Base-by-base conservation (phyloP, 2,888 invertebrate genomes). In the Harpagoxenus sublaevis region DNA sequence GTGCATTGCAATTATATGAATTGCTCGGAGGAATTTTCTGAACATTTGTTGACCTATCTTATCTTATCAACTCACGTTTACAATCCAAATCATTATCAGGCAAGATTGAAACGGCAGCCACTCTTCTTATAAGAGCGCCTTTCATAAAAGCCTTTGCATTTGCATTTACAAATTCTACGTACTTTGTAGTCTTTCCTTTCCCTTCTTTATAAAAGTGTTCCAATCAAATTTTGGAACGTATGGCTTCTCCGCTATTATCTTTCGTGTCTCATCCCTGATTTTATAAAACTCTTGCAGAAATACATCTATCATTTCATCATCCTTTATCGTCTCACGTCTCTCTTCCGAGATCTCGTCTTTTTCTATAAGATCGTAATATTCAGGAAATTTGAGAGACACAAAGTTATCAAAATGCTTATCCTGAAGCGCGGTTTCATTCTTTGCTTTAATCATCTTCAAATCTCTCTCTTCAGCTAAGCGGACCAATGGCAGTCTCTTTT, bases 401-500 rank as follows among this genome's bases (percentile, higher is more conserved):
- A 87, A 85, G 1, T 91, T 83, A 31, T 84, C 82, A 45, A 92
- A 92, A 65, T 87, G 87, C 4, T 84, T 74, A 1, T 92, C 89
- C 5, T 74, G 81, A 9, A 83, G 57, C 1, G 63, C 79, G 10
- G 88, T 79, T 57, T 88, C 86, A 4, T 90, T 85, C 23, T 66
- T 78, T 0, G 91, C 92, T 70, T 91, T 93, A 12, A 95, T 91
- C 94, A 93, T 96, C 95, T 94, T 96, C 96, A 84, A 95, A 94
- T 89, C 95, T 93, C 84, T 96, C 95, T 93, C 97, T 95, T 73
- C 95, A 93, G 94, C 96, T 96, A 96, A 92, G 87, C 96, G 96
- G 84, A 96, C 95, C 45, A 97, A 91, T 0, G 97, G 97, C 89
- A 96, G 95, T 89, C 96, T 96, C 53, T 96, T 95, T 89, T 96